Conservation (phyloP, 2,797 vertebrate species). For the Megalops cyprinoides region DNA sequence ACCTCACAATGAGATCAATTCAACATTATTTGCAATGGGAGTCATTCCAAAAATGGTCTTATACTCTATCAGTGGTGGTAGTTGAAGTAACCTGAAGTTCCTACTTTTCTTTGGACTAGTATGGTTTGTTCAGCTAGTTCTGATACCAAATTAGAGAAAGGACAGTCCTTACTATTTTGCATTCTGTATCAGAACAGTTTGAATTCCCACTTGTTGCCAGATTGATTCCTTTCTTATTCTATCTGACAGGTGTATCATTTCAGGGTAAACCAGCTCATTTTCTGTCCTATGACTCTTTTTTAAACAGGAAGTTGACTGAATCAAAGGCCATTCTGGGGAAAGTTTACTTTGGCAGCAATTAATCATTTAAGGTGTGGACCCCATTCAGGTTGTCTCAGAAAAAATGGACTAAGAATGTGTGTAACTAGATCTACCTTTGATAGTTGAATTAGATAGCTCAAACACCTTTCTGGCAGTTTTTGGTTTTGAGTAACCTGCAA, state of each 20-base stretch:
- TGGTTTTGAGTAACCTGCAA: conserved; percentile 20
- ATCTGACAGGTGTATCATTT: neutral
- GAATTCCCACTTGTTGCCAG: neutral
- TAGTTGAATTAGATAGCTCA: conserved; percentile 37
- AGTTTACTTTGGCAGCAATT: conserved; percentile 9
- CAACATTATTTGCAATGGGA: too few species aligned
- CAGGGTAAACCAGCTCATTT: too few species aligned
- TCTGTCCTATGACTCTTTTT: too few species aligned
- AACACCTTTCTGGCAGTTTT: conserved; percentile 18
- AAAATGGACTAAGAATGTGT: conserved; percentile 24
- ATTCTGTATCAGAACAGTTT: neutral
- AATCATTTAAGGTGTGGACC: neutral
- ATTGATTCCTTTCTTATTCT: neutral
- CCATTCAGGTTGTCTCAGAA: neutral
- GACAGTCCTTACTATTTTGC: neutral
- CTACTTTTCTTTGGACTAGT: neutral
- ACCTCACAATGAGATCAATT: too few species aligned
- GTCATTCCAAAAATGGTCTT: neutral
- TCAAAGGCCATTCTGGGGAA: neutral
- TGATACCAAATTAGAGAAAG: neutral
- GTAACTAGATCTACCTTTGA: conserved; percentile 40
- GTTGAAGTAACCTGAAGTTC: neutral
- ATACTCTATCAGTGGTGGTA: neutral
- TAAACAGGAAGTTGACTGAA: neutral
- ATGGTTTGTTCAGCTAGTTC: too few species aligned